A percentile compares a stretch with the other conserved stretches of the same genome.
These are phyloP conservation scores for Trissonchulus sp. DNA, from an alignment of 2,888 invertebrate genomes.

Conservation along the genomic window DNA sequence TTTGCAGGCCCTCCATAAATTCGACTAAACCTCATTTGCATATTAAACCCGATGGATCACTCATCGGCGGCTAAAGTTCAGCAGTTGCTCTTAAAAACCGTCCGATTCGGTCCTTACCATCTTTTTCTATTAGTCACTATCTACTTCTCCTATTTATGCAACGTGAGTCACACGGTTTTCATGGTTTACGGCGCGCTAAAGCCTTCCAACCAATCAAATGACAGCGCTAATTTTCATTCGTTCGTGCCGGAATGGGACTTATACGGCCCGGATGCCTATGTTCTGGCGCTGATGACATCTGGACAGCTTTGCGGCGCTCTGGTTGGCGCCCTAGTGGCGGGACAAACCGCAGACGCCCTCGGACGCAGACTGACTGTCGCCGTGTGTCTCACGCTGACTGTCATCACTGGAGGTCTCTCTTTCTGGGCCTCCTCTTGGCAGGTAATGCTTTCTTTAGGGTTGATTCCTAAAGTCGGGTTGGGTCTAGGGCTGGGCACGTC, in stretches of 20 bases:
- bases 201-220: neutral
- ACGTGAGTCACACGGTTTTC: neutral
- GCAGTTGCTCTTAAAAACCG: neutral
- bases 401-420: neutral
- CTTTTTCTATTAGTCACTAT: neutral
- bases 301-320: slow-evolving; percentile 51
- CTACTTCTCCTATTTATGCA: neutral
- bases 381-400: neutral
- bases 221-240: neutral
- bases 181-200: neutral
- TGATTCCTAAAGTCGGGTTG: too few relatives aligned
- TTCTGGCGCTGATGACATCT: slow-evolving; percentile 43
- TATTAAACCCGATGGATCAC: too few relatives aligned
- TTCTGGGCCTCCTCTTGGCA: neutral
- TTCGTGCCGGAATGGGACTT: neutral
- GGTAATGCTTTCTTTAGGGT: too few relatives aligned
- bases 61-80: too few relatives aligned
- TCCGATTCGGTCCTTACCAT: neutral
- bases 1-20: too few relatives aligned
- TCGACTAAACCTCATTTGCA: too few relatives aligned
- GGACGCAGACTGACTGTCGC: slow-evolving; percentile 41
- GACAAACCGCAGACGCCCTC: slow-evolving; percentile 50
- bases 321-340: slow-evolving; percentile 48
- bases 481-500: too few relatives aligned
- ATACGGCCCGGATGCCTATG: neutral